phyloP scores from a whole-genome alignment of 1,140 invertebrate genomes.

The Triops longicaudatus region DNA sequence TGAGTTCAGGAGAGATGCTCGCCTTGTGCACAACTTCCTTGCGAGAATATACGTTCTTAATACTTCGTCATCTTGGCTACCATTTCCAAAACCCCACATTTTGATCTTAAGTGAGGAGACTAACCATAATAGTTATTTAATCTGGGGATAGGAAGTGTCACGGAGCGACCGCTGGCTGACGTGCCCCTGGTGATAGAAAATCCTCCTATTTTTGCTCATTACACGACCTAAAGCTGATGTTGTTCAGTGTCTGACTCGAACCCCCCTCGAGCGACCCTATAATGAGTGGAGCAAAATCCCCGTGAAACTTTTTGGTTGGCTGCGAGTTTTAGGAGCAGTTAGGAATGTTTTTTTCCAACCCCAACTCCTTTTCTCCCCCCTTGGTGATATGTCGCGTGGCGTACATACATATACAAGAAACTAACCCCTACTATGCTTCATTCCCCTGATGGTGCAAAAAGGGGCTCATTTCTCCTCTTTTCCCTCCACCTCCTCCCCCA shows the following conservation, averaged over 20 bases:
- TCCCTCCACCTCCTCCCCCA: not conserved
- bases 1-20: no score
- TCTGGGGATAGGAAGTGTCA: not conserved
- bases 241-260: not conserved
- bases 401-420: not conserved
- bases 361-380: not conserved
- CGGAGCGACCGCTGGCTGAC: not conserved
- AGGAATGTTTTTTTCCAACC: conserved; percentile 5
- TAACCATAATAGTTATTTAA: not conserved
- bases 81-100: no score
- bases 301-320: conserved; percentile 8
- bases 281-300: conserved; percentile 10
- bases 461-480: not conserved
- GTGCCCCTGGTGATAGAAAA: not conserved
- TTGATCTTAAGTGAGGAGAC: no score
- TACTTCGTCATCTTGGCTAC: no score
- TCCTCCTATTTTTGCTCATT: conserved; percentile 5
- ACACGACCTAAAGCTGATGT: not conserved
- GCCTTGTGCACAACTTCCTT: no score
- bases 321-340: conserved; percentile 10
- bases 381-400: conserved; percentile 1
- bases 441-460: not conserved
- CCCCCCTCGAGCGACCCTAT: not conserved
- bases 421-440: not conserved
- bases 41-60: no score